Evolutionary conservation across 2,797 vertebrate species (phyloP).

Genomic region (Coccyzus lansbergi): DNA sequence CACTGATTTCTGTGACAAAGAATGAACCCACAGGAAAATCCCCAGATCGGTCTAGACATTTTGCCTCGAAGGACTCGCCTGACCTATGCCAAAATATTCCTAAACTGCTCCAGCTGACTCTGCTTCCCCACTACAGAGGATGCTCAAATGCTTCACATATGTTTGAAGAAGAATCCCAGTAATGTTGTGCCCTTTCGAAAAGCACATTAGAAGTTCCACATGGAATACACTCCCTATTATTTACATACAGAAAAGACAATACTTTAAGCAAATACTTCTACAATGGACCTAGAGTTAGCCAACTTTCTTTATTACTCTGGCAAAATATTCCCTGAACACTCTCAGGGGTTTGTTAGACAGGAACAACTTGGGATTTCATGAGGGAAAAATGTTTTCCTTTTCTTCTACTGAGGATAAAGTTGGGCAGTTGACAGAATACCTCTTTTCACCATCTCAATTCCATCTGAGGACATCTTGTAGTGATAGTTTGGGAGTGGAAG

Average conservation of each 20-base stretch:
- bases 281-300: slow-evolving; percentile 20
- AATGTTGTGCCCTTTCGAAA: slow-evolving; percentile 37
- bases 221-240: slow-evolving; percentile 35
- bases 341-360: not conserved
- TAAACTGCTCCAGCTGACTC: slow-evolving; percentile 56
- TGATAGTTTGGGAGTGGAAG: not conserved
- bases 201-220: slow-evolving; percentile 55
- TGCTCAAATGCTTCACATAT: slow-evolving; percentile 44
- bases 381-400: not conserved
- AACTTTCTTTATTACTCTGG: slow-evolving; percentile 14
- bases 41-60: slow-evolving; percentile 62
- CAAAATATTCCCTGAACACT: not conserved
- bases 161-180: slow-evolving; percentile 54
- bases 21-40: slow-evolving; percentile 54
- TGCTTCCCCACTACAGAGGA: slow-evolving; percentile 17
- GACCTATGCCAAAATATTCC: slow-evolving; percentile 47
- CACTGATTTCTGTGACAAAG: slow-evolving; percentile 38
- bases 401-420: not conserved
- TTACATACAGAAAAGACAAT: slow-evolving; percentile 55
- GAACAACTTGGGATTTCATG: not conserved
- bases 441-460: not conserved
- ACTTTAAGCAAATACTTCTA: slow-evolving; percentile 16
- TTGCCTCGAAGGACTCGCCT: slow-evolving; percentile 53
- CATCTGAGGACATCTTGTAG: slow-evolving; percentile 27
- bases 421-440: not conserved